Conservation (phyloP, 2,113 vertebrate genomes). For the Pachypanchax playfairii region DNA sequence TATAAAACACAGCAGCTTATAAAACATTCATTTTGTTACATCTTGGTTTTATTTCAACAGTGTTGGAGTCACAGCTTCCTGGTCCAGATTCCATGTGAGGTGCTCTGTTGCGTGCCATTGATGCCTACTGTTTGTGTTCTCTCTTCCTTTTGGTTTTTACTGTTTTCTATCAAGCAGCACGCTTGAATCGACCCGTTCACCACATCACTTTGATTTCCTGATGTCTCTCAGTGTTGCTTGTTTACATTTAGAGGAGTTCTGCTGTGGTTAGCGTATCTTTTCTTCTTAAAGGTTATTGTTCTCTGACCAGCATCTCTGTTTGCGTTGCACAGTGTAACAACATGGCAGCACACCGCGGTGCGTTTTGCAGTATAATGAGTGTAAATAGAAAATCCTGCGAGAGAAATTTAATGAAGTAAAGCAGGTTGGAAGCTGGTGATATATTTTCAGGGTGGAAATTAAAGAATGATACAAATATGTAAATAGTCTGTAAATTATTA, state of each 20-base stretch:
- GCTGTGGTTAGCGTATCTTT: conserved; percentile 31
- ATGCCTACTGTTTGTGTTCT: conserved; percentile 74
- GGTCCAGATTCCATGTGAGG: conserved; percentile 48
- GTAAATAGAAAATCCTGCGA: conserved; percentile 50
- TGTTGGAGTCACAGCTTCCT: no score
- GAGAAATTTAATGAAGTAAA: conserved; percentile 18
- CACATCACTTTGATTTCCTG: conserved; percentile 32
- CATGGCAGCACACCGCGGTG: no score
- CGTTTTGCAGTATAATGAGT: conserved; percentile 7
- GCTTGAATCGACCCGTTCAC: conserved; percentile 48
- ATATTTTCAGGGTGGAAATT: conserved; percentile 40
- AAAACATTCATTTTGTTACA: no score
- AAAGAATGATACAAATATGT: conserved; percentile 74
- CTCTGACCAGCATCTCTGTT: conserved; percentile 34
- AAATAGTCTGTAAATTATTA: conserved; percentile 84
- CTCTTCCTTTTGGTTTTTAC: conserved; percentile 2
- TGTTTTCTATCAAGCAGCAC: conserved; percentile 64
- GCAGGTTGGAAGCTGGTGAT: conserved; percentile 35
- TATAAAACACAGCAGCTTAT: no score
- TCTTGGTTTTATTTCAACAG: no score
- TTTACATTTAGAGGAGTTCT: conserved; percentile 54
- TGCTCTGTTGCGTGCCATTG: conserved; percentile 77
- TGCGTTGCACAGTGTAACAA: conserved; percentile 48
- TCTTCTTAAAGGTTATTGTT: conserved; percentile 16
- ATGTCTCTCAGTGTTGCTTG: conserved; percentile 54